These are phyloP conservation scores for Arothron firmamentum DNA, from an alignment of 2,113 vertebrate species.

Conservation along the genomic window DNA sequence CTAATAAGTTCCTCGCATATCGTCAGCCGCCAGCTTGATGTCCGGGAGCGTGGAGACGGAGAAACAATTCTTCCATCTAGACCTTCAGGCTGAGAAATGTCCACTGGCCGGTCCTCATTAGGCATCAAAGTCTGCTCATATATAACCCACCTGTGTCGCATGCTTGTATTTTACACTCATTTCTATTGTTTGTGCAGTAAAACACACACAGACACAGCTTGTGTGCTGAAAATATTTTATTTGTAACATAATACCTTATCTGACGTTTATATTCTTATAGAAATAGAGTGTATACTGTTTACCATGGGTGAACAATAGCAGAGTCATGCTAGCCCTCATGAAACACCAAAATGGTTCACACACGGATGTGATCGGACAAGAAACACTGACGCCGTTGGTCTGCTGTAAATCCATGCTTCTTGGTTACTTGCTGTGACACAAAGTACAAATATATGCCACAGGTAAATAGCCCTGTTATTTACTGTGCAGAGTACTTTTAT, in stretches of 20 bases:
- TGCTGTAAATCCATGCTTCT: slow-evolving; percentile 69
- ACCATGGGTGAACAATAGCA: slow-evolving; percentile 69
- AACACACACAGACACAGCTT: slow-evolving; percentile 6
- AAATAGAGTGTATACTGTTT: slow-evolving; percentile 63
- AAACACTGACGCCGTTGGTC: slow-evolving; percentile 69
- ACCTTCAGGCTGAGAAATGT: slow-evolving; percentile 5
- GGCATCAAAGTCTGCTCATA: too few species aligned
- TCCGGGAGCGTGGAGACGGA: background rate
- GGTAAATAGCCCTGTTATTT: slow-evolving; percentile 43
- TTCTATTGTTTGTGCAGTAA: background rate
- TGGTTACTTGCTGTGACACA: slow-evolving; percentile 63
- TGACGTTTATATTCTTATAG: slow-evolving; percentile 70
- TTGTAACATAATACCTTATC: slow-evolving; percentile 74
- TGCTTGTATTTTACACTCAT: too few species aligned
- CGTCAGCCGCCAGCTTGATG: background rate
- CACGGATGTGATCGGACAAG: slow-evolving; percentile 71
- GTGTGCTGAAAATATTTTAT: slow-evolving; percentile 78
- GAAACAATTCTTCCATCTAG: slow-evolving; percentile 10
- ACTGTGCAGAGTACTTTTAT: slow-evolving; percentile 41
- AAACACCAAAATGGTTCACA: slow-evolving; percentile 70
- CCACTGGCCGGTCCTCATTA: too few species aligned
- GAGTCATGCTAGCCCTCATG: slow-evolving; percentile 81
- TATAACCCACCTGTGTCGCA: too few species aligned
- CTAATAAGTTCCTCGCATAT: slow-evolving; percentile 13
- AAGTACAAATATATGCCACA: slow-evolving; percentile 61